Conservation (phyloP, 2,797 vertebrate species). For the Acrossocheilus wenchowensis region DNA sequence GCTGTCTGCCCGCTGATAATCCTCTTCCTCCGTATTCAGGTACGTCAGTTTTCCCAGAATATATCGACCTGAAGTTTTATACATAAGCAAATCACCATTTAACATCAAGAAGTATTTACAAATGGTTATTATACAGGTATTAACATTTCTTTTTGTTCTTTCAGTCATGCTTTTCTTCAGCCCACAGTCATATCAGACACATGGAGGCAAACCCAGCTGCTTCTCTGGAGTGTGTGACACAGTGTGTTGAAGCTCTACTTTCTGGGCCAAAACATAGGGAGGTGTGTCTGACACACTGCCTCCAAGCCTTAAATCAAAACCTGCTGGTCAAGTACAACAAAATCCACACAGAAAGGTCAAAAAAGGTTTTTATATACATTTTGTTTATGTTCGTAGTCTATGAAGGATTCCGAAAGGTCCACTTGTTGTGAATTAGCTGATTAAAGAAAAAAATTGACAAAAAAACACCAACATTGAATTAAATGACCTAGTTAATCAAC, state of each 20-base stretch:
- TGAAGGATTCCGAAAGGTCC: not conserved
- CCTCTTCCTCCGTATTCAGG: conserved; percentile 70
- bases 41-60: conserved; percentile 54
- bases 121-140: not conserved
- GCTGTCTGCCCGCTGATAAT: conserved; percentile 67
- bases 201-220: conserved; percentile 65
- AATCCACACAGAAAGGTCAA: conserved; percentile 71
- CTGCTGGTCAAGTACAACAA: conserved; percentile 75
- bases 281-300: conserved; percentile 69
- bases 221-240: conserved; percentile 36
- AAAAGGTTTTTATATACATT: not conserved
- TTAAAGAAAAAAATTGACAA: not conserved
- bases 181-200: conserved; percentile 64
- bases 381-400: not conserved
- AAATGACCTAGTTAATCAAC: not conserved
- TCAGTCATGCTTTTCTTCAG: conserved; percentile 40
- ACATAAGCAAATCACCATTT: not conserved
- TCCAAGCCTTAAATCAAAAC: conserved; percentile 69
- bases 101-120: not conserved
- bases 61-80: not conserved
- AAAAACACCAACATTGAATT: not conserved
- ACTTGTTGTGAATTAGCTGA: not conserved
- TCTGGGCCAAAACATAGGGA: conserved; percentile 68
- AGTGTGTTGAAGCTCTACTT: conserved; percentile 38
- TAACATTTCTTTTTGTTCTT: not conserved